Conservation (phyloP, 2,888 invertebrate genomes). For the Melinaea marsaeus region DNA sequence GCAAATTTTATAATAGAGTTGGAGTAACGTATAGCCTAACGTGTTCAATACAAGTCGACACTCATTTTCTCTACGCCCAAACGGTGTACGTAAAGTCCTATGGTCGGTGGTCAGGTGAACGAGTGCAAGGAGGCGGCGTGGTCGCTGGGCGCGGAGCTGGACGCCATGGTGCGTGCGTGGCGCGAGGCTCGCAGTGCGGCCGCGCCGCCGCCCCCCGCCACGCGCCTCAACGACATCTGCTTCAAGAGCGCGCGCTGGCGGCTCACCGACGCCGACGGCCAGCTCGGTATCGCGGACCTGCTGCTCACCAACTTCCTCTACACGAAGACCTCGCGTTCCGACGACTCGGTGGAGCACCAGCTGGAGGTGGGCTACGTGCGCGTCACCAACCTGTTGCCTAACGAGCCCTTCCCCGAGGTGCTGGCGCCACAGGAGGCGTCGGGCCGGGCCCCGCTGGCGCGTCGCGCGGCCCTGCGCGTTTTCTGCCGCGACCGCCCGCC, state of each 20-base stretch:
- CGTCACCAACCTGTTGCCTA: constrained; percentile 96
- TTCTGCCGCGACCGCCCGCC: constrained; percentile 97
- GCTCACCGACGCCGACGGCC: constrained; percentile 98
- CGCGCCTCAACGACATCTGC: constrained; percentile 89
- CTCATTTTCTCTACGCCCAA: no score
- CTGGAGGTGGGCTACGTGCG: constrained; percentile 96
- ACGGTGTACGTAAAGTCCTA: neutral
- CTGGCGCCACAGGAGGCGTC: constrained; percentile 65
- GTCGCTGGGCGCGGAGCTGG: constrained; percentile 93
- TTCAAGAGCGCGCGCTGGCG: constrained; percentile 99
- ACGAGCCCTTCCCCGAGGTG: constrained; percentile 93
- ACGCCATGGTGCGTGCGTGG: constrained; percentile 96
- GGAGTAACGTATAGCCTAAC: no score
- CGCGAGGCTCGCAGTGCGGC: constrained; percentile 83
- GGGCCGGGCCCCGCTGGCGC: constrained; percentile 92
- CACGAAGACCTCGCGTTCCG: constrained; percentile 96
- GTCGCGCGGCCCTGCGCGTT: constrained; percentile 93
- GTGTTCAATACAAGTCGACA: no score
- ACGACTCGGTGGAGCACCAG: constrained; percentile 98
- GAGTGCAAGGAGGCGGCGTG: constrained; percentile 94
- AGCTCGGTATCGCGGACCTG: constrained; percentile 97
- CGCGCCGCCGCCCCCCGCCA: constrained; percentile 79
- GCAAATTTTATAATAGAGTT: no score
- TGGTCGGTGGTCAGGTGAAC: constrained; percentile 77
- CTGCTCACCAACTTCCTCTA: constrained; percentile 97